Conservation (phyloP, 2,113 vertebrate genomes). For the Erpornis zantholeuca region DNA sequence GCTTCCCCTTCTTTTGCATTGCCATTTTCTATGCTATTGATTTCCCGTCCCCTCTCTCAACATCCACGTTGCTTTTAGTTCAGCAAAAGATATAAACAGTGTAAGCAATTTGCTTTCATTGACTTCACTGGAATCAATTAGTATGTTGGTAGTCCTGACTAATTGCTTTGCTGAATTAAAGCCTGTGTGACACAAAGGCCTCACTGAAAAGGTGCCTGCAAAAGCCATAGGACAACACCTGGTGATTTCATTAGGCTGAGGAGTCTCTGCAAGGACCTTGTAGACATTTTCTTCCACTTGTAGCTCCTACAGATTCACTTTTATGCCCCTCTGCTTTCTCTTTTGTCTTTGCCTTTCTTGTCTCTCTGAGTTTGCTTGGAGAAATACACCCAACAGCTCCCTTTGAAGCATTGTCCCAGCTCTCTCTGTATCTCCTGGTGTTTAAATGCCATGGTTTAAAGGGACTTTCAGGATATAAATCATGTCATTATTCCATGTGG, state of each 20-base stretch:
- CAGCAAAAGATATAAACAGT: not conserved
- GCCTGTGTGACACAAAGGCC: not conserved
- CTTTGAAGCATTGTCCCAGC: not conserved
- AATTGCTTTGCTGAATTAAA: not conserved
- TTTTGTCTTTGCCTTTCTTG: not conserved
- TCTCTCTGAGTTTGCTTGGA: not conserved
- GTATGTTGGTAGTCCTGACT: not conserved
- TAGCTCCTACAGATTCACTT: not conserved
- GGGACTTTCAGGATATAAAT: not conserved
- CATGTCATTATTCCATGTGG: not conserved
- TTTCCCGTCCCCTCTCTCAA: not conserved
- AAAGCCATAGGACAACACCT: not conserved
- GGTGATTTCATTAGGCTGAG: not conserved
- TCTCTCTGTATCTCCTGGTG: not conserved
- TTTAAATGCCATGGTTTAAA: not conserved
- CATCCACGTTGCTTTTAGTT: not conserved
- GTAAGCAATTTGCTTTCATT: not conserved
- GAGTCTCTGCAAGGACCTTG: not conserved
- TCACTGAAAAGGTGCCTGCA: not conserved
- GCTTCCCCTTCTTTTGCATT: not conserved
- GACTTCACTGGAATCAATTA: not conserved
- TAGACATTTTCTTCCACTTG: not conserved
- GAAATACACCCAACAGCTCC: not conserved
- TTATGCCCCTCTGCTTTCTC: not conserved
- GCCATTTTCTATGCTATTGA: not conserved